Conservation (phyloP, 2,113 vertebrate species). For the Rhipidura dahli region DNA sequence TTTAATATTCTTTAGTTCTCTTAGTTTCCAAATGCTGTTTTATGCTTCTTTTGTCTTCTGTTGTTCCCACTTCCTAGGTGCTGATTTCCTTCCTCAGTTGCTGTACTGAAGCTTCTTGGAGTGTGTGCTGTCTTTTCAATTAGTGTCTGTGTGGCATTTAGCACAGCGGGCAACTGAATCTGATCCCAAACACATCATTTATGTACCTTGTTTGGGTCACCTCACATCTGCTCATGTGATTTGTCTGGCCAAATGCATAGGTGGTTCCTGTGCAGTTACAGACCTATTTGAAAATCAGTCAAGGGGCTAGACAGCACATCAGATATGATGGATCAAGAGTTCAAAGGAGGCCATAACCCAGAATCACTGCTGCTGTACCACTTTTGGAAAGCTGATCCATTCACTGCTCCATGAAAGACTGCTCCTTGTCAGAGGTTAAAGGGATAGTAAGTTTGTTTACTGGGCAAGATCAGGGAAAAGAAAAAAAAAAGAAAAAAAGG, state of each 20-base stretch:
- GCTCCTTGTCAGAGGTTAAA: not conserved
- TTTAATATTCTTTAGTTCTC: not conserved
- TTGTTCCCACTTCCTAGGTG: not conserved
- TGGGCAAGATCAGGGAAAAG: accelerated
- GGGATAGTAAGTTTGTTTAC: not conserved
- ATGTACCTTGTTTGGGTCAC: not conserved
- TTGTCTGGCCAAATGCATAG: not conserved
- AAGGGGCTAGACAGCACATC: not conserved
- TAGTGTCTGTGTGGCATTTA: not conserved
- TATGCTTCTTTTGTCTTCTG: not conserved
- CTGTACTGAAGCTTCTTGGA: not conserved
- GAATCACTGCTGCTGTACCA: not conserved
- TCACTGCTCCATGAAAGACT: not conserved
- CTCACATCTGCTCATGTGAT: conserved; percentile 4
- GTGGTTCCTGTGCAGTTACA: not conserved
- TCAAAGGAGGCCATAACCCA: not conserved
- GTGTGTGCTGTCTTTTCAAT: not conserved
- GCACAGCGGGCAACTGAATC: not conserved
- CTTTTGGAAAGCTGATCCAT: not conserved
- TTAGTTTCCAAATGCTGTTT: not conserved
- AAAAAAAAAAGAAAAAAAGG: too few species aligned
- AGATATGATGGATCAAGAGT: conserved; percentile 3
- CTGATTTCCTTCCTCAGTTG: not conserved
- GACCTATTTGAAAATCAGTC: not conserved
- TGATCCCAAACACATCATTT: conserved; percentile 14